Evolutionary conservation across 2,113 vertebrate species (phyloP).

Genomic region (Hyaena hyaena): DNA sequence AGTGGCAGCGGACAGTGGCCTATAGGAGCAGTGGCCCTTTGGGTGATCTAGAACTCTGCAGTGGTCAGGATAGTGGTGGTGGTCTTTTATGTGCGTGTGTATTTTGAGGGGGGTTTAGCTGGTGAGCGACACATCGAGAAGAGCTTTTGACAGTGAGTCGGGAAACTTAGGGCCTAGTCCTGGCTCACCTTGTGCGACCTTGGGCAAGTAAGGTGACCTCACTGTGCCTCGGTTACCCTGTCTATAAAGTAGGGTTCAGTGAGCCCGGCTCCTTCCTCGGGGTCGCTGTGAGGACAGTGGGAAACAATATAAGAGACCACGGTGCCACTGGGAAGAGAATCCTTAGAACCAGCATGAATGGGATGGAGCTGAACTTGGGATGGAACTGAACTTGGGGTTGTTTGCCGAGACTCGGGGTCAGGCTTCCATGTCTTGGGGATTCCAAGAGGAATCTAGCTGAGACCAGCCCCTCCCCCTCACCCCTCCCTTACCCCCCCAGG

Average conservation of each 20-base stretch:
- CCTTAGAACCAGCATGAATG: background rate
- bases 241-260: background rate
- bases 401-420: background rate
- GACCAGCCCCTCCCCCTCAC: background rate
- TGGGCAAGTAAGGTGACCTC: constrained; percentile 48
- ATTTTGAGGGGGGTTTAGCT: background rate
- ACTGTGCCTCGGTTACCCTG: background rate
- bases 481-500: no score
- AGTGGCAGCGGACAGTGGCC: background rate
- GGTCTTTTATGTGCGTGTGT: background rate
- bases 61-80: background rate
- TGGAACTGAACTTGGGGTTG: background rate
- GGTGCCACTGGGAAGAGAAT: background rate
- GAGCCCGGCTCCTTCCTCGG: background rate
- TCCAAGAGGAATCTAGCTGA: background rate
- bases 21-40: background rate
- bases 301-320: background rate
- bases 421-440: background rate
- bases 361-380: background rate
- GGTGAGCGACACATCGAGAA: background rate
- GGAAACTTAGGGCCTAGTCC: constrained; percentile 12
- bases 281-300: background rate
- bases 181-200: constrained; percentile 69
- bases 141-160: background rate
- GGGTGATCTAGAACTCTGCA: background rate